Evolutionary conservation across 2,113 vertebrate species (phyloP).

Genomic region (Ammodytes dubius): DNA sequence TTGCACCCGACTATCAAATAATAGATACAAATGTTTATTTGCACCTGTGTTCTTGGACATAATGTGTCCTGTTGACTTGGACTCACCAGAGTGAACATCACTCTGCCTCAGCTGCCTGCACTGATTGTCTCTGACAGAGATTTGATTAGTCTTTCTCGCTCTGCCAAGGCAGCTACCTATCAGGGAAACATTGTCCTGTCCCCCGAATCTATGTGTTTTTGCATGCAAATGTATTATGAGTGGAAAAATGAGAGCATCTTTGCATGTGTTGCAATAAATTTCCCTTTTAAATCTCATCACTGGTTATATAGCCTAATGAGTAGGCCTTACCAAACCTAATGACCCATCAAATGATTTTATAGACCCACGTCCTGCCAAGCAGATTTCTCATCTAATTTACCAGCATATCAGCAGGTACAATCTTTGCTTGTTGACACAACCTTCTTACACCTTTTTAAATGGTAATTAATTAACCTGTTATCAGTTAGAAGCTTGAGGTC

Average conservation of each 20-base stretch:
- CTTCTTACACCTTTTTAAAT: background rate
- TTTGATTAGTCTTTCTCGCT: slow-evolving; percentile 23
- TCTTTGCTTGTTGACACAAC: background rate
- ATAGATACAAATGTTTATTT: background rate
- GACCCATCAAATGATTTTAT: slow-evolving; percentile 17
- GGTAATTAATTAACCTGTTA: too few relatives aligned
- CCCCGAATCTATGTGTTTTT: slow-evolving; percentile 18
- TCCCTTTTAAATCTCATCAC: background rate
- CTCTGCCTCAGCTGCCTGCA: background rate
- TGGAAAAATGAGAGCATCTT: background rate
- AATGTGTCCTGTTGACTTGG: background rate
- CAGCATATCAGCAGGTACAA: slow-evolving; percentile 10
- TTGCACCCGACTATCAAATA: background rate
- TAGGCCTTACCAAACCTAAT: slow-evolving; percentile 1
- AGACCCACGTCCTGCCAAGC: background rate
- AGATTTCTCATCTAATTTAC: background rate
- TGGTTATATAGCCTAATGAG: background rate
- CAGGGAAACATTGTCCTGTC: slow-evolving; percentile 22
- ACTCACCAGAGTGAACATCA: slow-evolving; percentile 9
- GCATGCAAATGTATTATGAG: slow-evolving; percentile 1
- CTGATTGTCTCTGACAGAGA: slow-evolving; percentile 53
- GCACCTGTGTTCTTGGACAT: background rate
- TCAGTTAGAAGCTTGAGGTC: slow-evolving; percentile 3
- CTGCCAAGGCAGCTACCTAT: slow-evolving; percentile 33
- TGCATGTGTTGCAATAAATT: background rate